Conservation (phyloP, 2,888 invertebrate species). For the Hecatera dysodea region DNA sequence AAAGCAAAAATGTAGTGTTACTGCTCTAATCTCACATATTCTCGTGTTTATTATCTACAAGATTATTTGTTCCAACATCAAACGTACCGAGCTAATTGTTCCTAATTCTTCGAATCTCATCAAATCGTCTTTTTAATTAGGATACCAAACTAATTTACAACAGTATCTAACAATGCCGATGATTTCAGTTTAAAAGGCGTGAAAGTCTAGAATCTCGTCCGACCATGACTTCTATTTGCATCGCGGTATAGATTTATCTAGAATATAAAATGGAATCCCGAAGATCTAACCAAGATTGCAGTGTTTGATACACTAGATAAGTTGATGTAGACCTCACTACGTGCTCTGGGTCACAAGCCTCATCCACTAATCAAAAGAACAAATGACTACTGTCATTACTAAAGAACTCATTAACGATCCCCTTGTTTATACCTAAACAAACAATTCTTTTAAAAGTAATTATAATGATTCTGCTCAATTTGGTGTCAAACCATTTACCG, state of each 20-base stretch:
- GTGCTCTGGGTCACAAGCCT: conserved; percentile 31
- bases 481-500: conserved; percentile 48
- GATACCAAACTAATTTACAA: conserved; percentile 35
- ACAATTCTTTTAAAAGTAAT: conserved; percentile 51
- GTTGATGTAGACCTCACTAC: conserved; percentile 5
- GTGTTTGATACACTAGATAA: conserved; percentile 1
- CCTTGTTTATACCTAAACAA: conserved; percentile 58
- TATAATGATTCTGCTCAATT: conserved; percentile 50
- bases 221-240: conserved; percentile 39
- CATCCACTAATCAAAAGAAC: conserved; percentile 34
- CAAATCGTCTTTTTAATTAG: conserved; percentile 54
- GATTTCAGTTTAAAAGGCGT: conserved; percentile 15
- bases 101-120: conserved; percentile 33
- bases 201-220: conserved; percentile 32
- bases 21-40: not conserved
- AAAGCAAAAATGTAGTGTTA: not conserved
- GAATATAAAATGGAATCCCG: conserved; percentile 16
- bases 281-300: conserved; percentile 20
- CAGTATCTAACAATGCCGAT: conserved; percentile 19
- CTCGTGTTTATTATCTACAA: conserved; percentile 1
- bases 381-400: conserved; percentile 57
- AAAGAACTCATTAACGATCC: conserved; percentile 53
- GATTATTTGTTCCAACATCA: conserved; percentile 22
- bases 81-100: conserved; percentile 40
- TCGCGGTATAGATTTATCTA: conserved; percentile 32